Conservation (phyloP, 1,140 invertebrate species). For the Listronotus oregonensis region DNA sequence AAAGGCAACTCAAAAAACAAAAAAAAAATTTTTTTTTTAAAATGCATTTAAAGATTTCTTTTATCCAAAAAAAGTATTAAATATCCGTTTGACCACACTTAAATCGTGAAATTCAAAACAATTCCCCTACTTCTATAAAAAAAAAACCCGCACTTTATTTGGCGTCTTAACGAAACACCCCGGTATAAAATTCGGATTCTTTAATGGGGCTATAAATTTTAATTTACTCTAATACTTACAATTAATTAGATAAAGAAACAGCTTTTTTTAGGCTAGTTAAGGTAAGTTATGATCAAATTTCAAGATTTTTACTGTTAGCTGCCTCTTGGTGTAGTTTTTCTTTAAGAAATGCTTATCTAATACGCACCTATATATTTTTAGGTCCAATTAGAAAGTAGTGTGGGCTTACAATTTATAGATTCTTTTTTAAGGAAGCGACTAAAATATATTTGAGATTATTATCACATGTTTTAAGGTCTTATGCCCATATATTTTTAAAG, state of each 20-base stretch:
- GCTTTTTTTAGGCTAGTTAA: constrained; percentile 6
- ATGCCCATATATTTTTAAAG: too few relatives aligned
- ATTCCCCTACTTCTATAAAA: too few relatives aligned
- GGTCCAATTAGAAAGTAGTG: constrained; percentile 2
- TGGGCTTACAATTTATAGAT: constrained; percentile 6
- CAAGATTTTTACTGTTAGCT: constrained; percentile 7
- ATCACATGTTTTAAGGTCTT: too few relatives aligned
- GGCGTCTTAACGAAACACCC: neutral
- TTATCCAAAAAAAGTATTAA: too few relatives aligned
- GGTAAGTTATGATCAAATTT: constrained; percentile 9
- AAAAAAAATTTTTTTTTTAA: too few relatives aligned
- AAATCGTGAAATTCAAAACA: too few relatives aligned
- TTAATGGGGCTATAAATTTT: constrained; percentile 4
- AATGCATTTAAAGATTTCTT: too few relatives aligned
- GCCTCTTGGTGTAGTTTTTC: neutral
- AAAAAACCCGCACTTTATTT: too few relatives aligned
- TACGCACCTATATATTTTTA: constrained; percentile 7
- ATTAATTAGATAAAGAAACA: constrained; percentile 7
- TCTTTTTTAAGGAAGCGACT: neutral
- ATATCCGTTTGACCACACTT: too few relatives aligned
- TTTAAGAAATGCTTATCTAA: constrained; percentile 1
- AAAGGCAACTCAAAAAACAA: too few relatives aligned
- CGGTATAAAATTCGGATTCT: neutral
- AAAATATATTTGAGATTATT: neutral
- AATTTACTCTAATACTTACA: neutral